These are phyloP conservation scores for Orientallactaga sibirica DNA, from an alignment of 2,797 vertebrate genomes.

Conservation along the genomic window DNA sequence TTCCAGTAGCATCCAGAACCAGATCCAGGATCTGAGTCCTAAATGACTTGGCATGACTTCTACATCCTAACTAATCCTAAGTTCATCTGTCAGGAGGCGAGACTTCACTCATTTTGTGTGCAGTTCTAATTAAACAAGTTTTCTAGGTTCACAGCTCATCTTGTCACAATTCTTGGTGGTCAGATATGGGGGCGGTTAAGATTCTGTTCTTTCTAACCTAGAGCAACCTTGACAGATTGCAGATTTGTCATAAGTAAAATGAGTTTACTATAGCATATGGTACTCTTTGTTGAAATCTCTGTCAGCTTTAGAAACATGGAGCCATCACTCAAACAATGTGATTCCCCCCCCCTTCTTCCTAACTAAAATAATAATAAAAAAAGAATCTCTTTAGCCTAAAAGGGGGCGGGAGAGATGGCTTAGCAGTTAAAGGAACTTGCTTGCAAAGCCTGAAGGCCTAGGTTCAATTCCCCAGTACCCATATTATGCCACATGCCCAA, in stretches of 20 bases:
- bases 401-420: no score
- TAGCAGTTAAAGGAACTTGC: no score
- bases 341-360: slow-evolving; percentile 68
- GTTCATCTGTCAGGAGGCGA: not conserved
- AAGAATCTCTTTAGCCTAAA: slow-evolving; percentile 20
- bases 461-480: no score
- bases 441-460: no score
- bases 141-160: not conserved
- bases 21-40: not conserved
- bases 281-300: not conserved
- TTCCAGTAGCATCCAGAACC: not conserved
- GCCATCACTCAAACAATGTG: slow-evolving; percentile 34
- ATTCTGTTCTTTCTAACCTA: not conserved
- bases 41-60: not conserved
- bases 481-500: no score
- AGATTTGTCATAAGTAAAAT: slow-evolving; percentile 68
- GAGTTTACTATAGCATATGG: not conserved
- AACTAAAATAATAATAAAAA: not conserved
- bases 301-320: slow-evolving; percentile 18
- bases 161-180: not conserved
- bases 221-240: slow-evolving; percentile 61
- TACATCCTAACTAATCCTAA: not conserved
- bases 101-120: not conserved
- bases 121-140: slow-evolving; percentile 31
- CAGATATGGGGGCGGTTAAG: not conserved